Evolutionary conservation across 2,113 vertebrate species (phyloP).

Genomic region (Halichoerus grypus): DNA sequence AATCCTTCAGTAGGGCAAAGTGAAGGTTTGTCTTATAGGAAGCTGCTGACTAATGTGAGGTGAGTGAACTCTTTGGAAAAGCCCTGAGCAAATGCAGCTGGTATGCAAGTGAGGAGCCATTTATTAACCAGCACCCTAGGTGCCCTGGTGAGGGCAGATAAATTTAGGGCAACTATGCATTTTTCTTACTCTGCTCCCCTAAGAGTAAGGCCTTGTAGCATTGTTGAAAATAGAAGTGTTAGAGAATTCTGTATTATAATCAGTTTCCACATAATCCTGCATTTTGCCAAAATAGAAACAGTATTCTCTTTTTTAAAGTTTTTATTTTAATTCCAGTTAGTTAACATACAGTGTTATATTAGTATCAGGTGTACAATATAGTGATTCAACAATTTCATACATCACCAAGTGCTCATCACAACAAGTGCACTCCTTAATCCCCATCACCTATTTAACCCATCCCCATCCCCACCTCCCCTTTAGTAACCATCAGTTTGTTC

Average conservation of each 20-base stretch:
- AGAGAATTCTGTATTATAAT: constrained; percentile 40
- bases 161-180: neutral
- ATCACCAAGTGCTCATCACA: neutral
- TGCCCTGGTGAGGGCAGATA: neutral
- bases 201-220: neutral
- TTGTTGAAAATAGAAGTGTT: constrained; percentile 21
- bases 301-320: neutral
- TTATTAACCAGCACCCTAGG: constrained; percentile 42
- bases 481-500: neutral
- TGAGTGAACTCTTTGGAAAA: constrained; percentile 10
- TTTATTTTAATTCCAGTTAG: neutral
- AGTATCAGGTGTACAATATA: neutral
- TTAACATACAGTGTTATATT: neutral
- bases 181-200: constrained; percentile 35
- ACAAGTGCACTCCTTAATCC: neutral
- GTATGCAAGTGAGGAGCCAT: neutral
- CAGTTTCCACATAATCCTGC: constrained; percentile 33
- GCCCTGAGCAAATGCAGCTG: constrained; percentile 35
- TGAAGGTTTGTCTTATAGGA: constrained; percentile 29
- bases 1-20: constrained; percentile 10
- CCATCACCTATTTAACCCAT: neutral
- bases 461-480: neutral
- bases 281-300: neutral
- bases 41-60: constrained; percentile 64
- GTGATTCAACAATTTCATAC: neutral